Percentiles rank a stretch among this genome's conserved stretches.
These are phyloP conservation scores for Dioctria linearis DNA, from an alignment of 2,888 invertebrate species.

Conservation along the genomic window DNA sequence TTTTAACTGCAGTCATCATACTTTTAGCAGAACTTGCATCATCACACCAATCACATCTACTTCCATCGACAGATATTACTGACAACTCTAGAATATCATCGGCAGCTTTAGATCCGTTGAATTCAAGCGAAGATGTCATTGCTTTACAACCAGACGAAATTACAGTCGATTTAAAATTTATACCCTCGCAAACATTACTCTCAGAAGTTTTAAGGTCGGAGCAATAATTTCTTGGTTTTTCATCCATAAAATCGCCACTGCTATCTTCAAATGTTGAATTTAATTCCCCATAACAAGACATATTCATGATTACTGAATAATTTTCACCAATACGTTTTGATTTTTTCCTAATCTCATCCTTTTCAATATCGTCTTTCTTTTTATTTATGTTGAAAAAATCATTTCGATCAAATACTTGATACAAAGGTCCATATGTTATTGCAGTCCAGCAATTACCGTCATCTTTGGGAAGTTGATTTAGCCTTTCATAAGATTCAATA, in stretches of 20 bases:
- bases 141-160: conserved; percentile 58
- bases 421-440: conserved; percentile 45
- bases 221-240: conserved; percentile 5
- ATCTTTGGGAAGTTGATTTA: conserved; percentile 55
- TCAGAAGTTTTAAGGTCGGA: neutral
- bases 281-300: conserved; percentile 69
- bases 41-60: conserved; percentile 58
- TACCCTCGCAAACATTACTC: neutral
- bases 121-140: conserved; percentile 66
- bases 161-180: neutral
- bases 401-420: conserved; percentile 41
- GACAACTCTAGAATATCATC: conserved; percentile 34
- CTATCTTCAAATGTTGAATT: conserved; percentile 66
- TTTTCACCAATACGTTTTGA: conserved; percentile 58
- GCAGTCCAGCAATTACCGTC: conserved; percentile 33
- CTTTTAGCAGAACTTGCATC: conserved; percentile 60
- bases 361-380: conserved; percentile 1
- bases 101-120: conserved; percentile 64
- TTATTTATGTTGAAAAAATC: conserved; percentile 49
- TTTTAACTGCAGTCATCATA: conserved; percentile 30
- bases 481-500: conserved; percentile 67
- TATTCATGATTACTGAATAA: conserved; percentile 69
- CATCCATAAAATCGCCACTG: neutral
- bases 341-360: conserved; percentile 57
- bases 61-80: conserved; percentile 36